Base-by-base conservation (phyloP, 2,797 vertebrate genomes). In the Cirrhinus molitorella region DNA sequence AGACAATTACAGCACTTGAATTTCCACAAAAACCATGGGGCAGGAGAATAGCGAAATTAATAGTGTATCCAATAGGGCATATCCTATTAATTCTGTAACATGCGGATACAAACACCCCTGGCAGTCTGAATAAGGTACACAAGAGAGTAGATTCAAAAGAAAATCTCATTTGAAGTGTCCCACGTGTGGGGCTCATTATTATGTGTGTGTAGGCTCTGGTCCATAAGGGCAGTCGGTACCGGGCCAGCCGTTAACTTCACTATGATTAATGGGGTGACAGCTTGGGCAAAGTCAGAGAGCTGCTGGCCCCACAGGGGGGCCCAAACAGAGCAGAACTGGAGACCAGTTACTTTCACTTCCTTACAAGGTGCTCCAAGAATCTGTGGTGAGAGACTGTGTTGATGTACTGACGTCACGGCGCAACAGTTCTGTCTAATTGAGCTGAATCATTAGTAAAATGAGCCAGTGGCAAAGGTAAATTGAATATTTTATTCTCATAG, bases 241-340 rank as follows among this genome's bases (percentile, higher is more conserved):
- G 85, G 91, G 90, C 87, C 94, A 94, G 95, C 92, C 93, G 91
- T 95, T 96, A 96, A 95, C 94, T 95, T 97, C 94, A 91, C 90
- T 89, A 93, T 97, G 97, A 98, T 98, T 96, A 96, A 98, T 97
- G 95, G 93, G 94, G 93, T 95, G 92, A 94, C 93, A 93, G 95
- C 92, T 90, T 91, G 87, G 86, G 91, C 87, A 91, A 91, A 95
- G 91, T 81, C 91, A 91, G 95, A 93, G 94, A 95, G 85, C 88
- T 89, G 92, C 92, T 92, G 94, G 89, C 90, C 93, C 91, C 83
- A 59, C 72, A 89, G 90, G 93, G 72, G 4, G 85, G 74, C 80
- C 73, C 89, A 91, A 91, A 93, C 92, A 94, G 95, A 93, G 91
- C 92, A 91, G 93, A 95, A 95, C 91, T 90, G 86, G 80, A 87